A percentile compares a stretch with the other conserved stretches of the same genome.
phyloP scores from a whole-genome alignment of 2,113 vertebrate species.

The Psettodes erumei region DNA sequence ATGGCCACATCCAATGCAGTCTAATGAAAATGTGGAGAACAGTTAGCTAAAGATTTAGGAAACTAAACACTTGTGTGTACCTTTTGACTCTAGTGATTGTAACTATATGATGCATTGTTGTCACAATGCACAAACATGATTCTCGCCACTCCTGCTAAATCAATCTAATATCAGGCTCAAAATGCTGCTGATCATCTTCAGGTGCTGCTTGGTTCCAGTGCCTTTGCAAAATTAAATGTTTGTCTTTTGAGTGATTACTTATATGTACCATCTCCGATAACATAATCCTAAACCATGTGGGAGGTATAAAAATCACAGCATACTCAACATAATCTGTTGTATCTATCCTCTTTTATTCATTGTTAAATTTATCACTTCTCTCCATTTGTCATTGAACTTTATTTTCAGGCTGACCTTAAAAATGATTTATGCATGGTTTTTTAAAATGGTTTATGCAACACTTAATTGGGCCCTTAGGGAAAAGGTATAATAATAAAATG shows the following conservation, averaged over 20 bases:
- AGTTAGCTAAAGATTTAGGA: neutral
- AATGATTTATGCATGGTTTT: too few species aligned
- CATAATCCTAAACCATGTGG: neutral
- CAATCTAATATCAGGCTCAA: too few species aligned
- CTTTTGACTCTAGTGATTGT: too few species aligned
- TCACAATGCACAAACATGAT: neutral
- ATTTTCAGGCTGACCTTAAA: neutral
- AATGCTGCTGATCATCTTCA: neutral
- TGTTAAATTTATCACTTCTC: neutral
- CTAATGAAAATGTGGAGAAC: neutral
- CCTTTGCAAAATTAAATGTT: neutral
- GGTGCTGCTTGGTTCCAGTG: neutral
- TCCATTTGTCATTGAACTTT: neutral
- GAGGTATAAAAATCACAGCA: neutral
- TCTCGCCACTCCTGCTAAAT: too few species aligned
- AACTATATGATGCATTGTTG: too few species aligned
- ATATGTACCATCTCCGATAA: neutral
- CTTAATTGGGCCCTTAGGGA: constrained; percentile 8
- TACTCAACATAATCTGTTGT: neutral
- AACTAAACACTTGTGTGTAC: too few species aligned
- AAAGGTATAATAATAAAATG: constrained; percentile 38
- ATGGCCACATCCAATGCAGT: too few species aligned
- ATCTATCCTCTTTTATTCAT: neutral
- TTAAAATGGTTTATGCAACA: constrained; percentile 31
- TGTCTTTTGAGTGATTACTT: neutral